A percentile compares a stretch with the other conserved stretches of the same genome.
These are phyloP conservation scores for Noctua janthina DNA, from an alignment of 2,888 invertebrate genomes.

Conservation along the genomic window DNA sequence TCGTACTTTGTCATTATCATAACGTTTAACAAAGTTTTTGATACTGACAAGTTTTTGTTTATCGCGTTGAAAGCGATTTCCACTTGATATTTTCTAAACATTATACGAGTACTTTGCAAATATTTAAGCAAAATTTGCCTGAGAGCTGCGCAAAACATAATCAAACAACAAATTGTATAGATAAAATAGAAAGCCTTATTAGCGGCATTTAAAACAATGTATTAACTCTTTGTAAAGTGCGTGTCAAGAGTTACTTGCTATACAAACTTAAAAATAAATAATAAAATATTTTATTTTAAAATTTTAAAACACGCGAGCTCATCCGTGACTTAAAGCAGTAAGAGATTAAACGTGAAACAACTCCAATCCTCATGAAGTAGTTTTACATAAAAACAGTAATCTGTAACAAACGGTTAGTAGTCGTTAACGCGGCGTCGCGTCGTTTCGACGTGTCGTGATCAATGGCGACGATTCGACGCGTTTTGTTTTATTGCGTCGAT, in stretches of 20 bases:
- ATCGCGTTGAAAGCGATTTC: not conserved
- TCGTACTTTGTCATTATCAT: too few species aligned
- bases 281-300: not conserved
- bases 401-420: constrained; percentile 10
- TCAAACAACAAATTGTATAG: not conserved
- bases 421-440: not conserved
- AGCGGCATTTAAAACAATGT: not conserved
- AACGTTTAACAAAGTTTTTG: not conserved
- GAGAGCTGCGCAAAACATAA: not conserved
- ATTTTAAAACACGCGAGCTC: constrained; percentile 3
- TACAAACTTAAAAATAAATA: constrained; percentile 5
- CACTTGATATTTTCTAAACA: not conserved
- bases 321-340: constrained; percentile 14
- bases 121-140: not conserved
- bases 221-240: not conserved
- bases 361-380: not conserved
- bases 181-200: not conserved
- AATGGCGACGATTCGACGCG: constrained; percentile 16
- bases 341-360: constrained; percentile 3
- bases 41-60: not conserved
- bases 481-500: constrained; percentile 8
- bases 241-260: constrained; percentile 10
- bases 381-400: constrained; percentile 13
- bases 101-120: not conserved
- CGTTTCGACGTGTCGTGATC: constrained; percentile 16